A percentile compares a stretch with the other conserved stretches of the same genome.
Conservation (phyloP, 2,113 vertebrate species). For the Gulo gulo region DNA sequence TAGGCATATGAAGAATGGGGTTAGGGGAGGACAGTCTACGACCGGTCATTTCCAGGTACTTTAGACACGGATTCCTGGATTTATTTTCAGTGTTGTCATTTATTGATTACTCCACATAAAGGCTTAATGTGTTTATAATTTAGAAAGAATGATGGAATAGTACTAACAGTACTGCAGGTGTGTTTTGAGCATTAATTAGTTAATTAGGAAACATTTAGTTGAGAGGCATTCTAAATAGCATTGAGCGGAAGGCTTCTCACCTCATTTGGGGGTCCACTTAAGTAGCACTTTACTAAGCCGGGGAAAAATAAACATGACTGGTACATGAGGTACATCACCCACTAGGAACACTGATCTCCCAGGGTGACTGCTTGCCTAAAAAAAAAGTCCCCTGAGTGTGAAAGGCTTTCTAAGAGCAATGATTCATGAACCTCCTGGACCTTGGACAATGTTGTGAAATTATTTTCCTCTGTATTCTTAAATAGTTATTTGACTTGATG, state of each 20-base stretch:
- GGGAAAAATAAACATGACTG: background rate
- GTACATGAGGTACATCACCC: background rate
- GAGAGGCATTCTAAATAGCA: background rate
- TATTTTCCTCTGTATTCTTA: slow-evolving; percentile 6
- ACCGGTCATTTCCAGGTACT: background rate
- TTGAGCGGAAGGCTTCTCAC: slow-evolving; percentile 20
- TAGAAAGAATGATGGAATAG: slow-evolving; percentile 29
- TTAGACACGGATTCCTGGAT: background rate
- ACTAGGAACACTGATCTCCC: background rate
- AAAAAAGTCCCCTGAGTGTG: background rate
- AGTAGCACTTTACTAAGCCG: slow-evolving; percentile 41
- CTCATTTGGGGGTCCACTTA: background rate
- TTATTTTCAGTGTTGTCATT: slow-evolving; percentile 39
- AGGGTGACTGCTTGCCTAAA: background rate
- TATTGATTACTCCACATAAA: slow-evolving; percentile 45
- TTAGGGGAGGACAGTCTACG: background rate
- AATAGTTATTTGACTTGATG: background rate
- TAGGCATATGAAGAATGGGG: background rate
- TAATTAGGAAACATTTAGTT: slow-evolving; percentile 47
- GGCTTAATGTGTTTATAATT: slow-evolving; percentile 50
- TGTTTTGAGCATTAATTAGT: slow-evolving; percentile 54
- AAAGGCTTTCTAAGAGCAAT: slow-evolving; percentile 41
- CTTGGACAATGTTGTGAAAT: background rate
- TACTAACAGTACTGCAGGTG: slow-evolving; percentile 2
- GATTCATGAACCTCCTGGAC: slow-evolving; percentile 7